Evolutionary conservation across 1,140 invertebrate species (phyloP).

Genomic region (Diachasmimorpha longicaudata): DNA sequence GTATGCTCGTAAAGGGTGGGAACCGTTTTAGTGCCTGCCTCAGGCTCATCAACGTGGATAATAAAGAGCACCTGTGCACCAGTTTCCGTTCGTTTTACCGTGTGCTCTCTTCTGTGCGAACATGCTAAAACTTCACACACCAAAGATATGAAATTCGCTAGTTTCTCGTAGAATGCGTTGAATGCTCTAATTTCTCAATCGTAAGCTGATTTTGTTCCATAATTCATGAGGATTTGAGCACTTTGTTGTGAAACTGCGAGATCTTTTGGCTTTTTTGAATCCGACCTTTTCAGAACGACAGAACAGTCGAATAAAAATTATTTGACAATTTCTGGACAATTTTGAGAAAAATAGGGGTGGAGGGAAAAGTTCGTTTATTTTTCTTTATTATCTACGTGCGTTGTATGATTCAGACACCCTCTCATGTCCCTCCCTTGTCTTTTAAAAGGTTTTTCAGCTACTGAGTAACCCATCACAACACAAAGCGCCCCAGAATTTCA

Average conservation of each 20-base stretch:
- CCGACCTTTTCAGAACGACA: too few species aligned
- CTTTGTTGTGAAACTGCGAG: background rate
- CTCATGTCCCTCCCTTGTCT: background rate
- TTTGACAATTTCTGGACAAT: too few species aligned
- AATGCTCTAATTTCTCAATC: background rate
- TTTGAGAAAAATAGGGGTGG: too few species aligned
- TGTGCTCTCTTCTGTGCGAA: background rate
- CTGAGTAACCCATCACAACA: background rate
- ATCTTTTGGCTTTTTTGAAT: background rate
- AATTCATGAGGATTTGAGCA: background rate
- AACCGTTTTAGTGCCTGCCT: background rate
- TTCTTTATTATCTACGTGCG: background rate
- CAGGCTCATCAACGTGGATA: constrained; percentile 8
- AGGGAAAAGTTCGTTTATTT: too few species aligned
- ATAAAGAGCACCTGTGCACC: background rate
- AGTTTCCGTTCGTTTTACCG: background rate
- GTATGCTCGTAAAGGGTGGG: background rate
- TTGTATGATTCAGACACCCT: background rate
- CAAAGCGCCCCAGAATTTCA: background rate
- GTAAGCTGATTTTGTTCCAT: background rate
- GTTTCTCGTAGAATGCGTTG: background rate
- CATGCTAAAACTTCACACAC: background rate
- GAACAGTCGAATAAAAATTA: too few species aligned
- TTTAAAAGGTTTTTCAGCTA: background rate
- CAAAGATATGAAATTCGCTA: background rate